Evolutionary conservation across 2,113 vertebrate species (phyloP), one percentile per base, ranked within the genome.

Genomic region (Pangasianodon gigas): DNA sequence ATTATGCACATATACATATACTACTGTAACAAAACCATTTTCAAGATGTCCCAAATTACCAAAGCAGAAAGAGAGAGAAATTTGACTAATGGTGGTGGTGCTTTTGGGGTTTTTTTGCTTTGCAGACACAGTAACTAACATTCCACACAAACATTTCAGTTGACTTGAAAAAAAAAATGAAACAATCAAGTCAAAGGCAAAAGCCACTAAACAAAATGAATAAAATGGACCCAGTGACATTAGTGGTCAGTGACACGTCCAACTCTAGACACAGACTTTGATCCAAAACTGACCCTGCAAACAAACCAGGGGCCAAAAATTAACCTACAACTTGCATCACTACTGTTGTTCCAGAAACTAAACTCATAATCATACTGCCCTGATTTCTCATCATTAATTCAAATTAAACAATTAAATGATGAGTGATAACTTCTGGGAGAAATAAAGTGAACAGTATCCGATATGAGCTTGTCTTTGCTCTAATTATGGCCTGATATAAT

Each of bases 221-320:
- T 69, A 32, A 62, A 67, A 24, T 21, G n/a, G 79, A 77, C 51
- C 85, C 54, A 52, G 29, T 37, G 58, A 83, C 19, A 0, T 41
- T 83, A 58, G 18, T 26, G 85, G 10, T 88, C 62, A 87, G 41
- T 54, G 44, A 91, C 69, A 26, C 75, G 14, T 77, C 8, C 2
- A n/a, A 62, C 58, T 58, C 32, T 24, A 6, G 19, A 74, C 67
- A 29, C 41, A 77, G 85, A 91, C 90, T 92, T 89, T 89, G 82
- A 56, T 86, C 88, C 81, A 48, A n/a, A 56, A 16, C 32, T 67
- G 85, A 74, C 60, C 54, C 75, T 62, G 60, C 44, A 62, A 24
- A 84, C 58, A 82, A 85, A 71, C 48, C 1, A 74, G 54, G 21
- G 58, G 32, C 32, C 88, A 92, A 75, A 88, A 69, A 83, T 89